Base-by-base conservation (phyloP, 2,888 invertebrate genomes). In the Eurytoma californica region DNA sequence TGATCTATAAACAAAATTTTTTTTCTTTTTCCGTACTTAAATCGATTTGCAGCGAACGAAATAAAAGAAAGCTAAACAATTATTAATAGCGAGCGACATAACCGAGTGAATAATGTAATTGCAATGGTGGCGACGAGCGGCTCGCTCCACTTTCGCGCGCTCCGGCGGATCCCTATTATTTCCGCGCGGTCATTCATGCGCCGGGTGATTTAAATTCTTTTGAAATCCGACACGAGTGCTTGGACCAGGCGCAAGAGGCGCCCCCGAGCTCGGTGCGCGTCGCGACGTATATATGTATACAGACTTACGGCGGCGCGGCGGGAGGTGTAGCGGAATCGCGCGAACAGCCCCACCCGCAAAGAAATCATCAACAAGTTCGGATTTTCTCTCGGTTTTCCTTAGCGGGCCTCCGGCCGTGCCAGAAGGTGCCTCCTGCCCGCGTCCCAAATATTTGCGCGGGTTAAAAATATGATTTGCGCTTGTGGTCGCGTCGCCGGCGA, bases 401-500 rank as follows among this genome's bases (percentile, higher is more conserved):
- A 79, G 76, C 65, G 76, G 60, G 63, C 47, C 39, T 61, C 66
- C 60, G 47, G 51, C 51, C 77, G 79, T 77, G 81, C 79, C 81
- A 82, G 81, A 77, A 77, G 77, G 66, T 57, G 39, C 51, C 51
- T 67, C 53, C 77, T 73, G 61, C 70, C 47, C 63, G 77, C 68
- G 82, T 80, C 82, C 82, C 82, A 82, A 80, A 82, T 82, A 82
- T 82, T 82, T 82, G 79, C 72, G 65, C 76, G 74, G 72, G 82
- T 82, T 82, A 82, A 82, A 82, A 82, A 82, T 82, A 82, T 82
- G 73, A 79, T 79, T 81, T 77, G 76, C 74, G 39, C 39, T 3
- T 39, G 7, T 4, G 39, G 39, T 39, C 39, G 39, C 39, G 5
- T 39, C 39, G 39, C 63, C 47, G 75, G 69, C 58, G 61, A 18